Evolutionary conservation across 2,797 vertebrate genomes (phyloP).

Genomic region (Lagorchestes hirsutus): DNA sequence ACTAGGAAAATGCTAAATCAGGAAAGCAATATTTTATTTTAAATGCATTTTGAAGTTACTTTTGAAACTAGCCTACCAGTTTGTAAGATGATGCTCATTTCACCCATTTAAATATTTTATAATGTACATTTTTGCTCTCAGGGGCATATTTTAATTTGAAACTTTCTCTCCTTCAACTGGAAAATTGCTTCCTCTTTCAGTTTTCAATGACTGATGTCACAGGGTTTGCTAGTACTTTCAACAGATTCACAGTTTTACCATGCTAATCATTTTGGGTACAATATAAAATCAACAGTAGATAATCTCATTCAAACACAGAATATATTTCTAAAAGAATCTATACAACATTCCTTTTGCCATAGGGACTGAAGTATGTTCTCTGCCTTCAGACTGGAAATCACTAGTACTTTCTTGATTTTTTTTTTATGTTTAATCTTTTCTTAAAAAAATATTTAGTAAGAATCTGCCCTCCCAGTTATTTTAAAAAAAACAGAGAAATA

Average conservation of each 20-base stretch:
- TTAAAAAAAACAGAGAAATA: neutral
- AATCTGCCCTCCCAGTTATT: neutral
- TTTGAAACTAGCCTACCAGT: neutral
- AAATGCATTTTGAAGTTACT: neutral
- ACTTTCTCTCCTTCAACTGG: conserved; percentile 14
- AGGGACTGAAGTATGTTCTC: neutral
- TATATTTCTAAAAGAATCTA: conserved; percentile 24
- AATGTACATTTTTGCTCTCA: conserved; percentile 8
- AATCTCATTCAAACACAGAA: conserved; percentile 5
- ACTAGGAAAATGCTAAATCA: conserved; percentile 17
- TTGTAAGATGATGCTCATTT: neutral
- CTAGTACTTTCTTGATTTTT: neutral
- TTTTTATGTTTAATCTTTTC: conserved; percentile 5
- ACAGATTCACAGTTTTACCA: conserved; percentile 16
- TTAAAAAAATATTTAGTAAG: neutral
- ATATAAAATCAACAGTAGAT: conserved; percentile 17
- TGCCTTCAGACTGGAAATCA: neutral
- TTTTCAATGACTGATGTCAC: neutral
- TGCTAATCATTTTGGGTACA: conserved; percentile 13
- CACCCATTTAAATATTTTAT: neutral
- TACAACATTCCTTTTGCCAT: conserved; percentile 7
- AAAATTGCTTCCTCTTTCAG: neutral
- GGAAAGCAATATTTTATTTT: neutral
- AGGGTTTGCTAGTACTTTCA: neutral
- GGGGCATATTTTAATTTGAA: conserved; percentile 10